Base-by-base conservation (phyloP, 23 tunicate species). In the Styela clava region DNA sequence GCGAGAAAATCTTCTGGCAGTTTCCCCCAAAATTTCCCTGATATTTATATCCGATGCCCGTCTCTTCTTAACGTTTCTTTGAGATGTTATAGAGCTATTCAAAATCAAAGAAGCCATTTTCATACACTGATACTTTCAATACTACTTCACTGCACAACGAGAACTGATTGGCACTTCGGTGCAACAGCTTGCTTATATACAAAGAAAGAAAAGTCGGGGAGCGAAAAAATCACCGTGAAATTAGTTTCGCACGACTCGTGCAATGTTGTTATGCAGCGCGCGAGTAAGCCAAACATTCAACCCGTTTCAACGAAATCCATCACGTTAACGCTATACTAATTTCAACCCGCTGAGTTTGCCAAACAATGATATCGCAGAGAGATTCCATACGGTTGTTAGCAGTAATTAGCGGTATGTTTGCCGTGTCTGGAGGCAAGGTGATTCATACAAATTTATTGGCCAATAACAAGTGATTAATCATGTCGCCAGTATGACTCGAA, bases 1-100 rank as follows among this genome's bases (percentile, higher is more conserved):
- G 31, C 71, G 30, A 25, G 71, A 67, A 67, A 25, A 67, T 67
- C 71, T 67, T 67, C 31, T 67, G 19, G 71, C 71, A 67, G 71
- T 29, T 27, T 67, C 56, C 12, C 56, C 71, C 31, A 67, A 67
- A 67, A 67, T 25, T 67, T 67, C 71, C 24, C 71, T 67, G 71
- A 67, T 67, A 67, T 29, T 29, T 18, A 67, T 67, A 67, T 67
- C 71, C 30, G 71, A 67, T 1, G 71, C 71, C 22, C 71, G 71
- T 22, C 71, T 67, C 31, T 67, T 67, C 71, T 67, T 67, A 25
- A 27, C 31, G 19, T 22, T 25, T 27, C 30, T 67, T 67, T 67
- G 71, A 0, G 31, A 25, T 27, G 71, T 27, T 16, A 29, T 67
- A 29, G 31, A 27, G 22, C 71, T 67, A 67, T 67, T 24, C 71